Percentiles rank a stretch among this genome's conserved stretches.
phyloP scores from a whole-genome alignment of 2,797 vertebrate species.

The Pangasius larnaudii region DNA sequence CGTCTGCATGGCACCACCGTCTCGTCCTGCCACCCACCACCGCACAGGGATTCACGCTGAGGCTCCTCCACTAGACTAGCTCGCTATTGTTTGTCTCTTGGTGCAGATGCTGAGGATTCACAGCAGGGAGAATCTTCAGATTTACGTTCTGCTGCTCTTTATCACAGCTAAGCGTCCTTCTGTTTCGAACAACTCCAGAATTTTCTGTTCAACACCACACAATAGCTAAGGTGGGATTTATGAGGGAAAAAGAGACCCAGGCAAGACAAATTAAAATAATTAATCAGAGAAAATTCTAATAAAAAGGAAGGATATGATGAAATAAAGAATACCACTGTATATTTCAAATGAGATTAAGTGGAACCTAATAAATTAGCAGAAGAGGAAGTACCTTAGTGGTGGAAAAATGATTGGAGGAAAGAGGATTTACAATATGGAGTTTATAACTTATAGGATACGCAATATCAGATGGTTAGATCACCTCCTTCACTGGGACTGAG shows the following conservation, averaged over 20 bases:
- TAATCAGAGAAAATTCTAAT: neutral
- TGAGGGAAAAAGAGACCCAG: neutral
- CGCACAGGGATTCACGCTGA: constrained; percentile 48
- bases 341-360: neutral
- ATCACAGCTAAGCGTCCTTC: constrained; percentile 17
- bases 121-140: constrained; percentile 8
- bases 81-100: constrained; percentile 25
- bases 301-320: constrained; percentile 5
- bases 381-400: neutral
- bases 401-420: neutral
- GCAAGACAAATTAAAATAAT: neutral
- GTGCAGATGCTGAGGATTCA: constrained; percentile 21
- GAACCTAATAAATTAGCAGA: neutral
- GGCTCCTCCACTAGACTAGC: neutral
- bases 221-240: neutral
- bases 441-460: neutral
- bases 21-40: constrained; percentile 58
- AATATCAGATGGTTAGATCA: neutral
- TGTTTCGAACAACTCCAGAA: neutral
- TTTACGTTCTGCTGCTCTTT: constrained; percentile 24
- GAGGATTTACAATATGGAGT: neutral
- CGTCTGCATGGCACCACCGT: constrained; percentile 70
- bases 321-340: neutral
- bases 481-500: neutral
- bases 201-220: neutral